These are phyloP conservation scores for Parapristionchus giblindavisi DNA, from an alignment of 2,888 invertebrate species.

Conservation along the genomic window DNA sequence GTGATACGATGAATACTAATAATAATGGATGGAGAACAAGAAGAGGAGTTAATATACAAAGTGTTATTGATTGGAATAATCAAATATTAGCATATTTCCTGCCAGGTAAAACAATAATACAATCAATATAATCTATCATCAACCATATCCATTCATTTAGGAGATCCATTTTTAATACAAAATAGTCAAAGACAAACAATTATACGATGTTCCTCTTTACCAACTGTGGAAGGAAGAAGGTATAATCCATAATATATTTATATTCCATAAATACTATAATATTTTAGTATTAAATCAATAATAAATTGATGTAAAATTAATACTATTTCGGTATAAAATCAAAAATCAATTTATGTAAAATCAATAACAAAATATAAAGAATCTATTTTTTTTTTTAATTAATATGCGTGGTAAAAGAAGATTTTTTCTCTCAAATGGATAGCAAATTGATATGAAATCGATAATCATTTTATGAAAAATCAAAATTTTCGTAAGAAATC, in stretches of 20 bases:
- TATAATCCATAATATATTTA: not conserved
- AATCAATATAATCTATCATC: not conserved
- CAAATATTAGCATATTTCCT: slow-evolving; percentile 26
- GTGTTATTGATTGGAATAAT: slow-evolving; percentile 35
- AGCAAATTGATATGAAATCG: no score
- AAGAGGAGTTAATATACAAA: not conserved
- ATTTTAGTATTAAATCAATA: no score
- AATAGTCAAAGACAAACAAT: slow-evolving; percentile 41
- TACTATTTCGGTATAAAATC: no score
- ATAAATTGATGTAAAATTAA: no score
- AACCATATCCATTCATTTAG: slow-evolving; percentile 3
- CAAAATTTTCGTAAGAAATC: no score
- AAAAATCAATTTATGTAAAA: no score
- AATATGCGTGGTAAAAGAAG: no score
- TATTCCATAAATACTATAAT: no score
- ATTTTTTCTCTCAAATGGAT: no score
- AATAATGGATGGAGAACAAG: not conserved
- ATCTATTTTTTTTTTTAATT: no score
- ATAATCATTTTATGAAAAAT: no score
- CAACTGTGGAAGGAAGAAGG: slow-evolving; percentile 19
- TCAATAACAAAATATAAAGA: no score
- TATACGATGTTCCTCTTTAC: slow-evolving; percentile 39
- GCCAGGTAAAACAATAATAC: slow-evolving; percentile 9
- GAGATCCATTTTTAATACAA: slow-evolving; percentile 46
- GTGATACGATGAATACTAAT: not conserved